Conservation (phyloP, 1,140 invertebrate species). For the Asbolus verrucosus region DNA sequence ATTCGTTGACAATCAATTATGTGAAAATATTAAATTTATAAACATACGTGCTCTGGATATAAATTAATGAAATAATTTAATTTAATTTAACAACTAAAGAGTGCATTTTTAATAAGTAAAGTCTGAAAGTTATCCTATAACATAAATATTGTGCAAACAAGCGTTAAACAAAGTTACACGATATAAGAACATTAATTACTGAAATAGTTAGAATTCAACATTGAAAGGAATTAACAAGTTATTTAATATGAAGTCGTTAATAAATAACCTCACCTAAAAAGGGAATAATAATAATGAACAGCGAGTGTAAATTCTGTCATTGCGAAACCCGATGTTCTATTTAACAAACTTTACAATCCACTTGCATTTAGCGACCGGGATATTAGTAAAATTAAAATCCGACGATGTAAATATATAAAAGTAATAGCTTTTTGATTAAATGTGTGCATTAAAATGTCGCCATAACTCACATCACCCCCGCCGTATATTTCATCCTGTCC, state of each 20-base stretch:
- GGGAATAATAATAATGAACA: slow-evolving; percentile 23
- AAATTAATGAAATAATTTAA: too few species aligned
- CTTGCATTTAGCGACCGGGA: slow-evolving; percentile 19
- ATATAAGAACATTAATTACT: too few species aligned
- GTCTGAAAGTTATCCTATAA: too few species aligned
- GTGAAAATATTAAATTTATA: too few species aligned
- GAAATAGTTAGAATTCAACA: too few species aligned
- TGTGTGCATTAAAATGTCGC: slow-evolving; percentile 54
- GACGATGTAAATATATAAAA: slow-evolving; percentile 43
- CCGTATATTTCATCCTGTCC: slow-evolving; percentile 39
- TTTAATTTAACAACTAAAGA: not conserved
- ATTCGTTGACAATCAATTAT: too few species aligned
- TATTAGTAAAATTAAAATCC: slow-evolving; percentile 45
- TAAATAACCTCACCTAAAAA: not conserved
- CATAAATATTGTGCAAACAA: too few species aligned
- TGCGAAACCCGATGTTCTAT: not conserved
- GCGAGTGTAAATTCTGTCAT: not conserved
- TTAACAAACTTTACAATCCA: slow-evolving; percentile 1
- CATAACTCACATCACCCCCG: slow-evolving; percentile 49
- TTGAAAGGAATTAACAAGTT: too few species aligned
- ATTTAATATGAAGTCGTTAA: not conserved
- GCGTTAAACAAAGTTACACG: too few species aligned
- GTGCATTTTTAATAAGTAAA: too few species aligned
- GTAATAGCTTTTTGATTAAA: slow-evolving; percentile 56
- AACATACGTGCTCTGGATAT: too few species aligned